A percentile compares a stretch with the other conserved stretches of the same genome.
These are phyloP conservation scores for Zenarchopterus dispar DNA, from an alignment of 2,797 vertebrate genomes.

Conservation along the genomic window DNA sequence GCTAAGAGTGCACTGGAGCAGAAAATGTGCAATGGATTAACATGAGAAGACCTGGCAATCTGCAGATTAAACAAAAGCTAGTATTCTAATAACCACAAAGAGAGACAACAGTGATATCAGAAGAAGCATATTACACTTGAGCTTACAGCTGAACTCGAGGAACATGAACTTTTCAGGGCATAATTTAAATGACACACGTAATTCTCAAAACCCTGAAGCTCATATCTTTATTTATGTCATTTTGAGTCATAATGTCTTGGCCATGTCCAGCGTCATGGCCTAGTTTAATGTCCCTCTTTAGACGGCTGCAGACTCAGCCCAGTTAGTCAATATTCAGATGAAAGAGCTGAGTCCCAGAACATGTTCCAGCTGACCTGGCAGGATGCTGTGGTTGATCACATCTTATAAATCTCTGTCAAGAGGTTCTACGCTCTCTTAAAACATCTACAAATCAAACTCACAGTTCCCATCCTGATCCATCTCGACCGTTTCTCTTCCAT, in stretches of 20 bases:
- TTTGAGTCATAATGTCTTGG: slow-evolving; percentile 25
- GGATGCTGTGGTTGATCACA: slow-evolving; percentile 42
- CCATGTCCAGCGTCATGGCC: slow-evolving; percentile 23
- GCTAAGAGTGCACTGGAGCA: slow-evolving; percentile 53
- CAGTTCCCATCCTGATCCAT: not conserved
- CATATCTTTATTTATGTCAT: slow-evolving; percentile 7
- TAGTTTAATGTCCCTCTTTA: slow-evolving; percentile 50
- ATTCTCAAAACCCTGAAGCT: not conserved
- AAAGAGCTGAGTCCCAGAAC: slow-evolving; percentile 64
- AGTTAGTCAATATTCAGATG: slow-evolving; percentile 56
- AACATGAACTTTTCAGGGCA: not conserved
- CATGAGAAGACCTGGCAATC: slow-evolving; percentile 53
- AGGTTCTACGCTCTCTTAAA: slow-evolving; percentile 23
- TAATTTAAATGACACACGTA: not conserved
- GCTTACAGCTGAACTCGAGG: slow-evolving; percentile 2
- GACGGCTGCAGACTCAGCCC: slow-evolving; percentile 44
- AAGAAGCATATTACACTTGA: slow-evolving; percentile 1
- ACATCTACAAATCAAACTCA: slow-evolving; percentile 14
- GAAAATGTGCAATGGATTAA: slow-evolving; percentile 69
- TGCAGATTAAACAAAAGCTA: slow-evolving; percentile 54
- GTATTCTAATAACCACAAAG: slow-evolving; percentile 39
- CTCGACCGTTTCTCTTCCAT: not conserved
- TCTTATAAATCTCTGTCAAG: slow-evolving; percentile 42
- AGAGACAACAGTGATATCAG: slow-evolving; percentile 25
- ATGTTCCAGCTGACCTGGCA: slow-evolving; percentile 61